phyloP scores from a whole-genome alignment of 2,113 vertebrate species.

The Alethe castanea region DNA sequence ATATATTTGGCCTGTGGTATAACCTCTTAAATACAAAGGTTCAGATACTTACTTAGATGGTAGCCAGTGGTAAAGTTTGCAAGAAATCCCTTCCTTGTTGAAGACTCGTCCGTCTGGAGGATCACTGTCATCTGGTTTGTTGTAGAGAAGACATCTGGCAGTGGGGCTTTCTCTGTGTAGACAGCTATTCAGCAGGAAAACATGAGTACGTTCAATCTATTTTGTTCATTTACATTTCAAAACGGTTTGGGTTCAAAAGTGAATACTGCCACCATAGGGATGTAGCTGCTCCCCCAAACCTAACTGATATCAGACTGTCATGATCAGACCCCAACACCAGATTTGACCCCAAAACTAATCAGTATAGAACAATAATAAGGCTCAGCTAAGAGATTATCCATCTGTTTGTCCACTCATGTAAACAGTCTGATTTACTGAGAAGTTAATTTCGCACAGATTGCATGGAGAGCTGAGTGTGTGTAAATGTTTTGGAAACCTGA shows the following conservation, averaged over 20 bases:
- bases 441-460: neutral
- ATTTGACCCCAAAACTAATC: neutral
- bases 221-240: neutral
- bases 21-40: neutral
- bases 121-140: conserved; percentile 83
- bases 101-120: conserved; percentile 58
- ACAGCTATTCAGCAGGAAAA: conserved; percentile 73
- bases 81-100: conserved; percentile 75
- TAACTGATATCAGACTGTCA: neutral
- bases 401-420: neutral
- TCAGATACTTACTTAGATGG: conserved; percentile 70
- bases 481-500: neutral
- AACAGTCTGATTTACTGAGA: neutral
- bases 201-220: neutral
- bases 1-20: neutral
- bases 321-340: neutral
- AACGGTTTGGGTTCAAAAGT: neutral
- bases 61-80: conserved; percentile 90
- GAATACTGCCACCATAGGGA: neutral
- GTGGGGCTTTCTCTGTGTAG: conserved; percentile 78
- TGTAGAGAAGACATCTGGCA: conserved; percentile 86
- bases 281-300: neutral
- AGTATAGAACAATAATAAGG: neutral
- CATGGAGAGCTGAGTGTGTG: neutral
- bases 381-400: neutral